Conservation (phyloP, 2,113 vertebrate species). For the Gopherus flavomarginatus region DNA sequence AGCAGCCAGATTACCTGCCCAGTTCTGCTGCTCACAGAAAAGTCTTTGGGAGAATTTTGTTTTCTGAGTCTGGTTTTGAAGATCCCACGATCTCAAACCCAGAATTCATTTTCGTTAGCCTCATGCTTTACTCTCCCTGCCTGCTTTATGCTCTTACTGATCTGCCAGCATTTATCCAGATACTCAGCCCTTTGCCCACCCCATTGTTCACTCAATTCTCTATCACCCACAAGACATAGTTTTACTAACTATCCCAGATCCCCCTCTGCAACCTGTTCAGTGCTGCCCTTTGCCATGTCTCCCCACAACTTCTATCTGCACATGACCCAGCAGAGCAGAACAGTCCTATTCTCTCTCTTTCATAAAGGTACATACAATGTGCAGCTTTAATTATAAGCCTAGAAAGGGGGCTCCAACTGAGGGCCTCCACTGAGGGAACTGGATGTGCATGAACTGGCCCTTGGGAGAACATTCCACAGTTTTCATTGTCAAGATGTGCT, state of each 20-base stretch:
- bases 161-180: not conserved
- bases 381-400: not conserved
- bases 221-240: not conserved
- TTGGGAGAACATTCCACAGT: not conserved
- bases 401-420: not conserved
- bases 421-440: not conserved
- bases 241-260: not conserved
- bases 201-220: not conserved
- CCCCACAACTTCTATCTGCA: not conserved
- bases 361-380: not conserved
- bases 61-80: accelerated
- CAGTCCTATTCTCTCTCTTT: not conserved
- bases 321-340: not conserved
- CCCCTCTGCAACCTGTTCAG: no score
- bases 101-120: not conserved
- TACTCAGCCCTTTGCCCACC: not conserved
- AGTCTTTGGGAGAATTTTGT: not conserved
- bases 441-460: not conserved
- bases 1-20: accelerated
- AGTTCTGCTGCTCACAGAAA: accelerated
- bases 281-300: not conserved
- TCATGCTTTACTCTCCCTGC: not conserved
- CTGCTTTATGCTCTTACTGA: not conserved
- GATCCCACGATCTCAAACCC: accelerated
- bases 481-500: not conserved